These are phyloP conservation scores for Lutjanus erythropterus DNA, from an alignment of 2,113 vertebrate species.

Conservation along the genomic window DNA sequence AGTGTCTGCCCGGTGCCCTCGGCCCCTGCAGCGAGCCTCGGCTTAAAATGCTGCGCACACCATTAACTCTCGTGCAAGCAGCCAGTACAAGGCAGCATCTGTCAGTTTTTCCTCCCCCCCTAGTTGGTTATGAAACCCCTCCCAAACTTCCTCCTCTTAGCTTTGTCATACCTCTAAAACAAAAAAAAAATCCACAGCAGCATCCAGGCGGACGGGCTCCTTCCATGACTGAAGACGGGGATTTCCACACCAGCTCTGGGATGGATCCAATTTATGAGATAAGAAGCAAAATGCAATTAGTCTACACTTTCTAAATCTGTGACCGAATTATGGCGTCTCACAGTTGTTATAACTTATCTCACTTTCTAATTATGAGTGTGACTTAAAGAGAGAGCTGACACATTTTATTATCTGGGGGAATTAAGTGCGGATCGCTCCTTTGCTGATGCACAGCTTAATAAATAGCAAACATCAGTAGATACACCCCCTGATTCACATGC, in stretches of 20 bases:
- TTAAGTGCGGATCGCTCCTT: constrained; percentile 33
- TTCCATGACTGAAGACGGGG: constrained; percentile 51
- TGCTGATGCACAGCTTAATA: constrained; percentile 44
- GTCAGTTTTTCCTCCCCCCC: constrained; percentile 47
- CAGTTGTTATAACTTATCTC: constrained; percentile 64
- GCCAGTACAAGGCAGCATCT: constrained; percentile 44
- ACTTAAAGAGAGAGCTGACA: constrained; percentile 41
- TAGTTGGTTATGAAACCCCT: constrained; percentile 25
- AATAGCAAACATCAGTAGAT: constrained; percentile 47
- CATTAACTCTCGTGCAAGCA: constrained; percentile 44
- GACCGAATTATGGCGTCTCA: constrained; percentile 57
- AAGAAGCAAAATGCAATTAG: constrained; percentile 76
- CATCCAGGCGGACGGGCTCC: constrained; percentile 8
- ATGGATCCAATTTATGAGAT: constrained; percentile 75
- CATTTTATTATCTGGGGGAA: constrained; percentile 36
- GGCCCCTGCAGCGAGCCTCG: constrained; percentile 32
- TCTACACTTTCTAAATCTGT: constrained; percentile 67
- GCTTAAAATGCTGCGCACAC: constrained; percentile 44
- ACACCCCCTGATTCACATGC: constrained; percentile 22
- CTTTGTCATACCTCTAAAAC: constrained; percentile 32
- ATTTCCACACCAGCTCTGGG: constrained; percentile 59
- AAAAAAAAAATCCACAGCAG: constrained; percentile 41
- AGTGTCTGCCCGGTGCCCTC: constrained; percentile 34
- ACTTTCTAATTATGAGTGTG: constrained; percentile 61
- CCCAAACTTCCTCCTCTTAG: constrained; percentile 38